Base-by-base conservation (phyloP, 2,113 vertebrate species). In the Scophthalmus maximus region DNA sequence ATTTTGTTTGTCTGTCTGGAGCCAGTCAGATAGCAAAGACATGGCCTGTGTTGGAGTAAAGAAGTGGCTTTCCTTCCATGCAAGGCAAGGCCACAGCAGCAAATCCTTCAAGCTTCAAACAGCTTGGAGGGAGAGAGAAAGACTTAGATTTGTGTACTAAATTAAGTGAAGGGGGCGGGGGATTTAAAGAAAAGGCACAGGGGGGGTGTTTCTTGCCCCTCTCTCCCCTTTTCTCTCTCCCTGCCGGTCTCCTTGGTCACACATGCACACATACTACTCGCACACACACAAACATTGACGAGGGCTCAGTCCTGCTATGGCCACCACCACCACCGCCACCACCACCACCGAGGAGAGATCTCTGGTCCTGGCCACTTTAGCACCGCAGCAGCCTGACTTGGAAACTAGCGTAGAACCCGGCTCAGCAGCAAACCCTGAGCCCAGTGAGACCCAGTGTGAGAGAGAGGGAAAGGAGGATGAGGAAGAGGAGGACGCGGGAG, bases 251-350 rank as follows among this genome's bases (percentile, higher is more conserved):
- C 87, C 87, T 88, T 83, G 87, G 85, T 84, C 88, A 88, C 89
- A 84, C 78, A 86, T 55, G 42, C 82, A 79, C 79, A 79, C 81
- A 82, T 73, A 81, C 65, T 57, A 66, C 72, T 51, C 68, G 17
- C 60, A 49, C 75, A 70, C 69, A 81, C 87, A 86, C 76, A 81
- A 66, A 67, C 73, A 83, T 76, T 71, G 90, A 92, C 92, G 60
- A 87, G 71, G 87, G 88, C 88, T 91, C 88, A 88, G 88, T 88
- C 77, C 83, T 82, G 84, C 91, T 82, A 92, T 90, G 90, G 90
- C 91, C 86, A 88, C 55, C 49, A 69, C 81, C 46, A n/a, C n/a
- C 32, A 34, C 9, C 32, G 32, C 32, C 32, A 6, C 91, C 86
- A 88, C 55, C 32, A 68, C 81, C 49, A 82, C 84, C 8, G 88